Conservation (phyloP, 2,113 vertebrate genomes). For the Ageneiosus marmoratus region DNA sequence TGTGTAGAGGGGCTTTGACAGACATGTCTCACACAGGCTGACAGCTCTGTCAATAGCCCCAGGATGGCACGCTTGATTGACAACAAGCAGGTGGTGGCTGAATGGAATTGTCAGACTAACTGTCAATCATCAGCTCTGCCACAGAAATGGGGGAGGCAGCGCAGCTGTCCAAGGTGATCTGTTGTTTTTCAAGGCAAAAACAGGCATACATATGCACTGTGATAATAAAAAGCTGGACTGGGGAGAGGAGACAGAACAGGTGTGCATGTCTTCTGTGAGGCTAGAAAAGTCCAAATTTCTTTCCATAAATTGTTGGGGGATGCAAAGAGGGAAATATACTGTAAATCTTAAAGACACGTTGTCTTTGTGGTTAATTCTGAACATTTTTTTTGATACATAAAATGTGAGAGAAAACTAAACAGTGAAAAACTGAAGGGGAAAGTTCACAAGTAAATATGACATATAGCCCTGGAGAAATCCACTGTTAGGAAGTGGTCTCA, state of each 20-base stretch:
- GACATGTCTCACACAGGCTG: conserved; percentile 76
- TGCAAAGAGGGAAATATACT: background rate
- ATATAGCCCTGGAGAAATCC: background rate
- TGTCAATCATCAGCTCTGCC: conserved; percentile 72
- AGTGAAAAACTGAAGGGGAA: background rate
- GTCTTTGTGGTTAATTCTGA: background rate
- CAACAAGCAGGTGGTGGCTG: conserved; percentile 86
- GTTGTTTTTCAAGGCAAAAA: conserved; percentile 66
- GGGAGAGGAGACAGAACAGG: conserved; percentile 8
- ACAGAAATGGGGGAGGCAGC: conserved; percentile 69
- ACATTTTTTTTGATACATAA: background rate
- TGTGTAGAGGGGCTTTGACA: conserved; percentile 75
- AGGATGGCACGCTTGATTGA: conserved; percentile 80
- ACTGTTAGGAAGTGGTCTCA: background rate
- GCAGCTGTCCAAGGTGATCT: conserved; percentile 79
- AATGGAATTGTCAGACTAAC: conserved; percentile 79
- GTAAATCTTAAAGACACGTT: background rate
- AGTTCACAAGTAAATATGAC: background rate
- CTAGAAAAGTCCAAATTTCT: conserved; percentile 9
- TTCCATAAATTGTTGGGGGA: background rate
- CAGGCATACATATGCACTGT: conserved; percentile 39
- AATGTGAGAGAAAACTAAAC: background rate
- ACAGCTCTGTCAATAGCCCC: conserved; percentile 83
- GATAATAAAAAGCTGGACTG: conserved; percentile 15
- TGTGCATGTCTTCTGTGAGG: conserved; percentile 12